These are phyloP conservation scores for Portunus trituberculatus DNA, from an alignment of 1,140 invertebrate species.

Conservation along the genomic window DNA sequence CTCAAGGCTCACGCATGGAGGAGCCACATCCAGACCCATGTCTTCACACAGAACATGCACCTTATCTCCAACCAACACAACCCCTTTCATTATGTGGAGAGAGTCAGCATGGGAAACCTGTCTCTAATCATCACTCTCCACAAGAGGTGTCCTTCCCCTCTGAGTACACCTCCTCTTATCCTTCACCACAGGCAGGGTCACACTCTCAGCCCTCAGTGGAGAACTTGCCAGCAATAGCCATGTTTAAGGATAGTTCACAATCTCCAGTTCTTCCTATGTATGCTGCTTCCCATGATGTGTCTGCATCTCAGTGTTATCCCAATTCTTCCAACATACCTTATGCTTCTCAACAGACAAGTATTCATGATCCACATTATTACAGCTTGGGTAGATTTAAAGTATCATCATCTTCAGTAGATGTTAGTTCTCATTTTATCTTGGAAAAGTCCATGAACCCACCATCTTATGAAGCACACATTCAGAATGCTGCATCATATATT, in stretches of 20 bases:
- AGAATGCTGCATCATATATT: constrained; percentile 43
- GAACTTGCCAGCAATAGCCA: background rate
- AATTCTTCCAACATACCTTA: constrained; percentile 1
- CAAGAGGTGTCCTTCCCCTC: constrained; percentile 31
- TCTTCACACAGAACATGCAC: background rate
- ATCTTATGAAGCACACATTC: constrained; percentile 65
- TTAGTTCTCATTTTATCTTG: constrained; percentile 29
- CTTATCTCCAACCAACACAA: constrained; percentile 40
- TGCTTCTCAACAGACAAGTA: background rate
- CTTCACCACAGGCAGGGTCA: constrained; percentile 32
- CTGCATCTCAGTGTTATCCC: constrained; percentile 17
- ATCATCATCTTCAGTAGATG: constrained; percentile 34
- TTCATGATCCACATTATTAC: constrained; percentile 52
- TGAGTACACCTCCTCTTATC: constrained; percentile 11
- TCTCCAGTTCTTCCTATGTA: constrained; percentile 39
- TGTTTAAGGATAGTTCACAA: background rate
- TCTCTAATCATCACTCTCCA: background rate
- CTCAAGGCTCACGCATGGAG: background rate
- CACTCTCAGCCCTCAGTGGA: constrained; percentile 37
- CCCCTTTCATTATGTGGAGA: background rate
- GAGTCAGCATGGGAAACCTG: background rate
- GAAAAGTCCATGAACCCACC: constrained; percentile 64
- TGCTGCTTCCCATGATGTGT: background rate
- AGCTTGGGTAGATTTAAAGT: background rate
- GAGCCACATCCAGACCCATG: constrained; percentile 19